A percentile compares a stretch with the other conserved stretches of the same genome.
Conservation (phyloP, 2,888 invertebrate genomes). For the Lomographa bimaculata region DNA sequence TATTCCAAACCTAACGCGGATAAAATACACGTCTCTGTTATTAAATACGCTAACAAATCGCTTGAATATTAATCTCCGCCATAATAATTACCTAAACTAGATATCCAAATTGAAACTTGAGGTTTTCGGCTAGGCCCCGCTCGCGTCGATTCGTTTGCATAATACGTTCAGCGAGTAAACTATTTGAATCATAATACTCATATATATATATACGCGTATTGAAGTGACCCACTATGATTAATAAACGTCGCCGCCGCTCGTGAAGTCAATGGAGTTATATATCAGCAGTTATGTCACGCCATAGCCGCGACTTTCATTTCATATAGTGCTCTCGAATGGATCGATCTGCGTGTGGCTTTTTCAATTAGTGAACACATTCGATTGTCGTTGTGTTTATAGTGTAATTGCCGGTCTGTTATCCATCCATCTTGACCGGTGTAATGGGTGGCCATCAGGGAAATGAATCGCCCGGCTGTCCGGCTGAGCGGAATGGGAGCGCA, state of each 20-base stretch:
- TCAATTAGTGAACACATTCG: constrained; percentile 81
- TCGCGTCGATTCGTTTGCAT: constrained; percentile 42
- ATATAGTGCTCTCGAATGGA: constrained; percentile 77
- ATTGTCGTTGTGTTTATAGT: constrained; percentile 79
- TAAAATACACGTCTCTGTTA: background rate
- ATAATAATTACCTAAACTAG: constrained; percentile 24
- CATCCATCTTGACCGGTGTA: constrained; percentile 79
- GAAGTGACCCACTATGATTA: constrained; percentile 68
- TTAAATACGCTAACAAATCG: constrained; percentile 7
- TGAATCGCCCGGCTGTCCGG: constrained; percentile 68
- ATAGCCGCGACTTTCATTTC: constrained; percentile 69
- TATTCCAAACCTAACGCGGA: background rate
- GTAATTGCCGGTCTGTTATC: constrained; percentile 80
- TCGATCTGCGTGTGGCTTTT: constrained; percentile 72
- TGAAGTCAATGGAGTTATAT: constrained; percentile 77
- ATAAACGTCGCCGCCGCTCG: constrained; percentile 71
- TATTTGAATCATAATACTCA: constrained; percentile 61
- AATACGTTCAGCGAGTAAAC: constrained; percentile 45
- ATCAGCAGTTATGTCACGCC: constrained; percentile 70
- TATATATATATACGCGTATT: constrained; percentile 54
- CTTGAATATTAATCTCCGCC: constrained; percentile 11
- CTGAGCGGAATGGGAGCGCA: constrained; percentile 57
- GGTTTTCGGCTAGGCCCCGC: constrained; percentile 26
- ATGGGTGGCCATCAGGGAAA: constrained; percentile 79
- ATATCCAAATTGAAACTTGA: constrained; percentile 34